Evolutionary conservation across 2,113 vertebrate genomes (phyloP), one percentile per base, ranked within the genome.

Genomic region (Aramus guarauna): DNA sequence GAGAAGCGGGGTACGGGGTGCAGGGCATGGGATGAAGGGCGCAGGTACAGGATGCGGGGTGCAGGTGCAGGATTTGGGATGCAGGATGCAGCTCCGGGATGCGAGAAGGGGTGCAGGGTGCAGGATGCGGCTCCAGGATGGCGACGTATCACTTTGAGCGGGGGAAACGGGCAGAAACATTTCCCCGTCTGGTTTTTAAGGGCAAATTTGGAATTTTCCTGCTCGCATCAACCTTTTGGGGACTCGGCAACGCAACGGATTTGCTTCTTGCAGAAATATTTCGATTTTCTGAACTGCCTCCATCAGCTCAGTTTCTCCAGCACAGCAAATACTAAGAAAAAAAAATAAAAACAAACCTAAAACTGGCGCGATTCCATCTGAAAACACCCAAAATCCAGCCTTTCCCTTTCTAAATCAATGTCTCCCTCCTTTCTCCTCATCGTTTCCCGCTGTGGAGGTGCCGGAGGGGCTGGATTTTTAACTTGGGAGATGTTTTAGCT

Each of bases 161-260:
- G 39, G 26, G 29, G 27, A 75, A 55, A 80, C 21, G 1, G 14
- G 6, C 82, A 29, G 41, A 34, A 82, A 4, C 20, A 2, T 27
- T 78, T 69, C 30, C 50, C n/a, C 34, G 6, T 10, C 21, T 19
- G 8, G 4, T 48, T 75, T 83, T 74, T 37, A 11, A 55, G 29
- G 21, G 9, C 1, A 36, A 48, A 30, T 20, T 9, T 17, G 23
- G 48, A 17, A 26, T 71, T 48, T 74, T 47, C 48, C n/a, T 2
- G 1, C 23, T 15, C 37, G 7, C 17, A 29, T n/a, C 86, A 39
- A 18, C 41, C 41, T 67, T 66, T 34, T 0, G 1, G 23, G n/a
- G 30, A 15, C 20, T 7, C n/a, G 7, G 23, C 34, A 59, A 24
- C 36, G 27, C 58, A 37, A 22, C 1, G 15, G 43, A 8, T 64